Percentiles rank a stretch among this genome's conserved stretches.
phyloP scores from a whole-genome alignment of 1,140 invertebrate species.

The Drosophila watanabei region DNA sequence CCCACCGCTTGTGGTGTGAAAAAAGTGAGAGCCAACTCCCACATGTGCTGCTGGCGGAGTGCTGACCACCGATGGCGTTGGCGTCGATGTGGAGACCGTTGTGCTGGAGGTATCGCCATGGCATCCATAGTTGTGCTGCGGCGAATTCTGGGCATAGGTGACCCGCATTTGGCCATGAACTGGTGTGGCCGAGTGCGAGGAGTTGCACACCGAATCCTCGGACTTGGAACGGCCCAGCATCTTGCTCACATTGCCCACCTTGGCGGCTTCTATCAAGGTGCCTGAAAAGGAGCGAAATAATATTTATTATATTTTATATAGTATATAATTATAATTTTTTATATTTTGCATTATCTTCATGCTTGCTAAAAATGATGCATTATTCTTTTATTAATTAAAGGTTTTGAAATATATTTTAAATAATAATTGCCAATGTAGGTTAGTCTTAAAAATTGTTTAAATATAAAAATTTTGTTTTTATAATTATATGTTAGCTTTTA shows the following conservation, averaged over 20 bases:
- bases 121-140: slow-evolving; percentile 61
- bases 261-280: slow-evolving; percentile 94
- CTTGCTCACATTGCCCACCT: slow-evolving; percentile 90
- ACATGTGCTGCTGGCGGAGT: slow-evolving; percentile 35
- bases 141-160: slow-evolving; percentile 74
- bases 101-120: slow-evolving; percentile 25
- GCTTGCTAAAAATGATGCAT: background rate
- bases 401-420: background rate
- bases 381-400: background rate
- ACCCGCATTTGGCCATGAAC: slow-evolving; percentile 79
- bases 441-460: background rate
- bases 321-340: background rate
- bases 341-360: background rate
- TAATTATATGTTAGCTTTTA: background rate
- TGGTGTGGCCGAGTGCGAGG: slow-evolving; percentile 74
- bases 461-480: background rate
- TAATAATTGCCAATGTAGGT: background rate
- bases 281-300: slow-evolving; percentile 85
- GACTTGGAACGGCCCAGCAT: slow-evolving; percentile 91
- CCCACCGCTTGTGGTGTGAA: slow-evolving; percentile 77
- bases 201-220: slow-evolving; percentile 94
- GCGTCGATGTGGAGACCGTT: slow-evolving; percentile 1
- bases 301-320: background rate
- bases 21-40: slow-evolving; percentile 70
- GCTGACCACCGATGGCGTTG: slow-evolving; percentile 12